These are phyloP conservation scores for Zaprionus africanus DNA, from an alignment of 1,140 invertebrate species.

Conservation along the genomic window DNA sequence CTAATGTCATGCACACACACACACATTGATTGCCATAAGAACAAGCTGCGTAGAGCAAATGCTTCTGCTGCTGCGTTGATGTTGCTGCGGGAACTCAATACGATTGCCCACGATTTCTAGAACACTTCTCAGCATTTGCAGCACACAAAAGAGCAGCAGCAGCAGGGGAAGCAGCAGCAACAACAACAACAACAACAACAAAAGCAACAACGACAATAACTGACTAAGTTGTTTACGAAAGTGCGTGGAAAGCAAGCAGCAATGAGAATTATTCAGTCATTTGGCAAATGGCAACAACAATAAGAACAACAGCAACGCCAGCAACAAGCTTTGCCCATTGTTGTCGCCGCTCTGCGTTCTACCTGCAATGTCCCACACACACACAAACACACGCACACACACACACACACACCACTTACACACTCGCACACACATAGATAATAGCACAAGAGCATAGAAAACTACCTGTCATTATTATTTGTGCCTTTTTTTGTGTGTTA, in stretches of 20 bases:
- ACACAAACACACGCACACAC: constrained; percentile 28
- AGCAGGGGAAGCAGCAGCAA: constrained; percentile 24
- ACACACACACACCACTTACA: constrained; percentile 26
- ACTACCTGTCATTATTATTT: constrained; percentile 79
- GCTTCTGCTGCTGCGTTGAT: constrained; percentile 12
- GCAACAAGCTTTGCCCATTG: constrained; percentile 25
- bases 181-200: constrained; percentile 30
- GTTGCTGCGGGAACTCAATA: constrained; percentile 39
- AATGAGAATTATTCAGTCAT: constrained; percentile 77
- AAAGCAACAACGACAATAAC: constrained; percentile 45
- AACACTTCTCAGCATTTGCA: constrained; percentile 70
- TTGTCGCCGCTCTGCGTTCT: constrained; percentile 47
- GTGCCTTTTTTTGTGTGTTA: constrained; percentile 51
- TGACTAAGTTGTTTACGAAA: constrained; percentile 81
- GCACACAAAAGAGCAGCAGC: constrained; percentile 46
- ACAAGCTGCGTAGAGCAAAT: no score
- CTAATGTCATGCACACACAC: constrained; percentile 30
- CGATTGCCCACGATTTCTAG: constrained; percentile 28
- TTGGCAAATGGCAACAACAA: constrained; percentile 48
- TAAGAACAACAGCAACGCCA: constrained; percentile 33
- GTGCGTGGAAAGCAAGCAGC: constrained; percentile 68
- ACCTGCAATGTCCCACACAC: constrained; percentile 74
- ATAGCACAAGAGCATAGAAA: constrained; percentile 61
- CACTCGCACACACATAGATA: constrained; percentile 33
- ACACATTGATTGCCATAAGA: constrained; percentile 5